Conservation (phyloP, 2,113 vertebrate species). For the Zosterops lateralis region DNA sequence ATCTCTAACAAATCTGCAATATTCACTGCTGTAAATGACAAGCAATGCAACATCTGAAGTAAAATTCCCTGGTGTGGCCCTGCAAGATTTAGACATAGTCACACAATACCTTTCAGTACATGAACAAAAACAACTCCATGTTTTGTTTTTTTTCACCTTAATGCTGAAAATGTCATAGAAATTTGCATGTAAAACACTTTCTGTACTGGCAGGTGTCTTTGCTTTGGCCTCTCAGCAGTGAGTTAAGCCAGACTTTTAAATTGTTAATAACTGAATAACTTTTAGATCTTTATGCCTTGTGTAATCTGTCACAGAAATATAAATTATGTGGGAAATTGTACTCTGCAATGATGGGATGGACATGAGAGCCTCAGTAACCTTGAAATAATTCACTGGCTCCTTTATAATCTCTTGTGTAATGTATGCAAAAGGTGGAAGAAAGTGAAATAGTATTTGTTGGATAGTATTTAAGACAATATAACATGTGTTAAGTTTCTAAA, state of each 20-base stretch:
- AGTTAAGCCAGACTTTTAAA: neutral
- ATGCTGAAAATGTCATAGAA: neutral
- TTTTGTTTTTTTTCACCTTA: neutral
- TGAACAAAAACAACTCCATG: neutral
- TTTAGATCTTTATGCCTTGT: neutral
- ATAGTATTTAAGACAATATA: neutral
- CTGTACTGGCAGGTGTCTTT: neutral
- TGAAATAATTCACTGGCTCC: neutral
- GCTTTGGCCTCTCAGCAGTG: neutral
- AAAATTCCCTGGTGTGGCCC: neutral
- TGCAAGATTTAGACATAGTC: neutral
- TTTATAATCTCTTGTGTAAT: neutral
- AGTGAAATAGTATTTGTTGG: neutral
- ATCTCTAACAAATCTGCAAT: neutral
- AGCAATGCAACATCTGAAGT: neutral
- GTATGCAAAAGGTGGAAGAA: neutral
- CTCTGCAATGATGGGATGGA: neutral
- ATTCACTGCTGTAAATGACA: neutral
- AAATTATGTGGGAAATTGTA: neutral
- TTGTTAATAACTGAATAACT: neutral
- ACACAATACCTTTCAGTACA: neutral
- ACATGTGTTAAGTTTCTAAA: neutral
- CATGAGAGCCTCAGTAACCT: neutral
- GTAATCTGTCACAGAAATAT: neutral
- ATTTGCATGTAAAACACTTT: neutral